These are phyloP conservation scores for Entomobrya proxima DNA, from an alignment of 2,888 invertebrate species.

Conservation along the genomic window DNA sequence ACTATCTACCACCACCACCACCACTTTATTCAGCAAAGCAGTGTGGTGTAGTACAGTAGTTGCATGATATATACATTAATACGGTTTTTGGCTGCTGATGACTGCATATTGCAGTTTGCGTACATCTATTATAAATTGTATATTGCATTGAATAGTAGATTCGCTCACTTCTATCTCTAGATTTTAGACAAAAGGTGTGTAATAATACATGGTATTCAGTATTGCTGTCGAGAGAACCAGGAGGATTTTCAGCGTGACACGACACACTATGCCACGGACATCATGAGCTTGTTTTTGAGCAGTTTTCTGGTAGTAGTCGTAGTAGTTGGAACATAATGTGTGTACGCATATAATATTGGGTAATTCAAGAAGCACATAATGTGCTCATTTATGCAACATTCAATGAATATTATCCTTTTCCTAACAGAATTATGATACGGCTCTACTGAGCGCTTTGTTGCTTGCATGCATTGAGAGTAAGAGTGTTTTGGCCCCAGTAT, in stretches of 20 bases:
- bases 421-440: constrained; percentile 28
- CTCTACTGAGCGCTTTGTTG: constrained; percentile 11
- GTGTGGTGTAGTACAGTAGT: background rate
- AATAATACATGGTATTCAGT: background rate
- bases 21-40: constrained; percentile 12
- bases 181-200: constrained; percentile 42
- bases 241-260: constrained; percentile 25
- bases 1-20: constrained; percentile 27
- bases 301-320: no score
- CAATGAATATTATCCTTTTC: constrained; percentile 54
- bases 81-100: background rate
- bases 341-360: constrained; percentile 49
- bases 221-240: background rate
- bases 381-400: constrained; percentile 47
- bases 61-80: background rate
- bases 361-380: constrained; percentile 50
- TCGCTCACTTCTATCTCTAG: background rate
- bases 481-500: background rate
- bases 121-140: background rate
- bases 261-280: background rate
- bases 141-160: background rate
- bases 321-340: constrained; percentile 6
- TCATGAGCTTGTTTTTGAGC: background rate
- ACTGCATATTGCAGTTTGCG: background rate
- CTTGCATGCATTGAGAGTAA: background rate